Conservation (phyloP, 2,888 invertebrate genomes). For the Polymixis flavicincta region DNA sequence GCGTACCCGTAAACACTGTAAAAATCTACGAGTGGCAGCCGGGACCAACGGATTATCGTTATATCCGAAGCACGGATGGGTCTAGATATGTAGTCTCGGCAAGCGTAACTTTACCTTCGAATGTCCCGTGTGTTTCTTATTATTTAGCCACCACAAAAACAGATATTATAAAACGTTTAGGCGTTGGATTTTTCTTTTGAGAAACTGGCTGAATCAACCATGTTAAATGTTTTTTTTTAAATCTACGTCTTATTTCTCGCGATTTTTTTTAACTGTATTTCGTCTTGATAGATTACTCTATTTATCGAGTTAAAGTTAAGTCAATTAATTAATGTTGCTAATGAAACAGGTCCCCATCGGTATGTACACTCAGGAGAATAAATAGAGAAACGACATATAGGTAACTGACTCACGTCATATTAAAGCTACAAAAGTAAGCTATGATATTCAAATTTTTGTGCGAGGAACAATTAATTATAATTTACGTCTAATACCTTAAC, state of each 20-base stretch:
- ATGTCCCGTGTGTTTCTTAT: background rate
- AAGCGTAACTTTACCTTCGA: background rate
- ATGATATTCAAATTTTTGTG: background rate
- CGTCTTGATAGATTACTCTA: background rate
- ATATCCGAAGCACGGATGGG: no score
- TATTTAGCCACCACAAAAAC: background rate
- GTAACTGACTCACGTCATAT: background rate
- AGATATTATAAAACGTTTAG: background rate
- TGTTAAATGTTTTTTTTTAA: background rate
- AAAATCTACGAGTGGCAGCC: background rate
- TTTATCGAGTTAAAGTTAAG: background rate
- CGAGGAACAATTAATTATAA: background rate
- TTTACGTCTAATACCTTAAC: background rate
- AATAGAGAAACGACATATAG: background rate
- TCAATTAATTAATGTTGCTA: background rate
- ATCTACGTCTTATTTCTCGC: background rate
- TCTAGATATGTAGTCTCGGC: no score
- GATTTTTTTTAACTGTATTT: background rate
- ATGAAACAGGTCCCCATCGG: background rate
- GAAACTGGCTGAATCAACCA: no score
- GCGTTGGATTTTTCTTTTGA: no score
- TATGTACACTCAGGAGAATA: background rate
- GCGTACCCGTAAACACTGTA: background rate
- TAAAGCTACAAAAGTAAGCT: background rate
- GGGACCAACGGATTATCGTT: background rate